These are phyloP conservation scores for Pygmarrhopalites habei DNA, from an alignment of 1,140 invertebrate genomes.

Conservation along the genomic window DNA sequence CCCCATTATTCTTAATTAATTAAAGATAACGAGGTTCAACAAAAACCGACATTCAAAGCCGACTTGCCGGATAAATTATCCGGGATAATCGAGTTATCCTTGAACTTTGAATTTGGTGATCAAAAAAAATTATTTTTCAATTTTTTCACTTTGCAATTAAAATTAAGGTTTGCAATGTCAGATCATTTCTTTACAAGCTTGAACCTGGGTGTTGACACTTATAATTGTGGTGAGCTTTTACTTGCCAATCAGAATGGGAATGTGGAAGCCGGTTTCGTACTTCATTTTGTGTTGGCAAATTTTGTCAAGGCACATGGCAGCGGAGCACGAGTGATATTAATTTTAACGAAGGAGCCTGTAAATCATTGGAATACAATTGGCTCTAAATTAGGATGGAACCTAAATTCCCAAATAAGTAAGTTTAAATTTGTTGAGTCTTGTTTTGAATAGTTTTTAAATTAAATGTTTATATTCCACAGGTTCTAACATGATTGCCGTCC, in stretches of 20 bases:
- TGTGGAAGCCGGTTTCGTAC: conserved; percentile 24
- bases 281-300: conserved; percentile 15
- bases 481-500: no score
- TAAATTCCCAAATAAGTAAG: conserved; percentile 6
- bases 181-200: conserved; percentile 15
- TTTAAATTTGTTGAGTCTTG: background rate
- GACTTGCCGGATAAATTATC: background rate
- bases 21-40: background rate
- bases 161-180: conserved; percentile 8
- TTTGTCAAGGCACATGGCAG: background rate
- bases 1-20: background rate
- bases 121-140: background rate
- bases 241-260: conserved; percentile 13
- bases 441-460: background rate
- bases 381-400: conserved; percentile 21
- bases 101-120: background rate
- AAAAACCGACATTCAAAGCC: background rate
- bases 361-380: conserved; percentile 19
- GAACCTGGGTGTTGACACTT: background rate
- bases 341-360: conserved; percentile 15
- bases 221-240: conserved; percentile 1
- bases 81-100: background rate
- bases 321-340: background rate
- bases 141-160: background rate
- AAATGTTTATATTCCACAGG: background rate